Conservation (phyloP, 2,113 vertebrate species). For the Heterochromis multidens region DNA sequence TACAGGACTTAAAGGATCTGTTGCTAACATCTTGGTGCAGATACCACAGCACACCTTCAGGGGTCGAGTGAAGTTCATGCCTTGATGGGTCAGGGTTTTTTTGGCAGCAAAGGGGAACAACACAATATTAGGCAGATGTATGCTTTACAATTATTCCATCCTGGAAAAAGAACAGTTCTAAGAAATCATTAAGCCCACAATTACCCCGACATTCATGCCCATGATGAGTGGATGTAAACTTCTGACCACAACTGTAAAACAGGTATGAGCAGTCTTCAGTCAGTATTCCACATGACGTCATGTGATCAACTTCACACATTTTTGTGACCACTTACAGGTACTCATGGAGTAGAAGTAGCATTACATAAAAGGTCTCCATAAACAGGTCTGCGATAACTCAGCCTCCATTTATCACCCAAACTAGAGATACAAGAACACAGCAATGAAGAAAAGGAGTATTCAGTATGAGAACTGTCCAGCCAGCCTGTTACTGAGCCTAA, state of each 20-base stretch:
- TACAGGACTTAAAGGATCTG: too few species aligned
- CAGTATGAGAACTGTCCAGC: background rate
- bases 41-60: background rate
- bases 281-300: background rate
- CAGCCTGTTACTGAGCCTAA: conserved; percentile 1
- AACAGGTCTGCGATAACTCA: background rate
- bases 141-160: background rate
- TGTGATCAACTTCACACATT: background rate
- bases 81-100: too few species aligned
- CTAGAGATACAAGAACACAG: background rate
- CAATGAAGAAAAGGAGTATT: background rate
- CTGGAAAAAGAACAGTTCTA: background rate
- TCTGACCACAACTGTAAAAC: background rate
- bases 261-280: background rate
- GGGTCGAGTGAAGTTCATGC: background rate
- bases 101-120: too few species aligned
- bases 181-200: background rate
- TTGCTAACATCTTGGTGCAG: background rate
- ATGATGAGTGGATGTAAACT: background rate
- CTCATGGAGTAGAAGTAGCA: background rate
- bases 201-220: background rate
- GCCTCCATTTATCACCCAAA: background rate
- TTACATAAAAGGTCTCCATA: background rate
- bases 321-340: background rate
- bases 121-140: background rate